A percentile compares a stretch with the other conserved stretches of the same genome.
These are phyloP conservation scores for Polydrusus cervinus DNA, from an alignment of 2,888 invertebrate species.

Conservation along the genomic window DNA sequence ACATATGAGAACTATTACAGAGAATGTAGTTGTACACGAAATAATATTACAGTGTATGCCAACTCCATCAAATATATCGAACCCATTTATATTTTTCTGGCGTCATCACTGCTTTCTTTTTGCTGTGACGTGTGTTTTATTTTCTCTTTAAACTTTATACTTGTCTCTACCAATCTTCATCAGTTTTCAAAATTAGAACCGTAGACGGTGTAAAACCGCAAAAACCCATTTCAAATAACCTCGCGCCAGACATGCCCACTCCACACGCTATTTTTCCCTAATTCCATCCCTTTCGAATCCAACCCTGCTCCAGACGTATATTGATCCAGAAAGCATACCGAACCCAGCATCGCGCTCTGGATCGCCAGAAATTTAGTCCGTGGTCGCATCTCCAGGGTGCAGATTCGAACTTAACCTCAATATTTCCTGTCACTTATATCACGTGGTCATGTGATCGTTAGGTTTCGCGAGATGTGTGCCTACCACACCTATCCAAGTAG, in stretches of 20 bases:
- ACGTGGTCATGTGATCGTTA: constrained; percentile 38
- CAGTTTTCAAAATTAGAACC: background rate
- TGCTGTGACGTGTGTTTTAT: background rate
- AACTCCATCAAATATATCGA: too few species aligned
- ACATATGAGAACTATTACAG: too few species aligned
- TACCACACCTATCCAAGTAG: constrained; percentile 71
- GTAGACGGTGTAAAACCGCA: background rate
- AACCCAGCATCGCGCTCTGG: constrained; percentile 45
- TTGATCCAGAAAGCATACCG: constrained; percentile 42
- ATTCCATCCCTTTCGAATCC: constrained; percentile 23
- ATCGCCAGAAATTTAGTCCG: constrained; percentile 30
- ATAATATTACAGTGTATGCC: too few species aligned
- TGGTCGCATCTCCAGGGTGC: constrained; percentile 36
- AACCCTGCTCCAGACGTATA: constrained; percentile 32
- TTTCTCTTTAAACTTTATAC: background rate
- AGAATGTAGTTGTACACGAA: too few species aligned
- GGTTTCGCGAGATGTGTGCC: constrained; percentile 66
- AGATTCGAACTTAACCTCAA: constrained; percentile 23
- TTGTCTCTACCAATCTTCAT: background rate
- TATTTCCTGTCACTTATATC: constrained; percentile 19
- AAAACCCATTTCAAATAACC: background rate
- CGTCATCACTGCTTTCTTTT: too few species aligned
- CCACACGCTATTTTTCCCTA: background rate
- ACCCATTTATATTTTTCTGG: too few species aligned
- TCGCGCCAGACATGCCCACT: background rate